phyloP scores from a whole-genome alignment of 1,140 invertebrate genomes.

The Brachionus paranguensis region DNA sequence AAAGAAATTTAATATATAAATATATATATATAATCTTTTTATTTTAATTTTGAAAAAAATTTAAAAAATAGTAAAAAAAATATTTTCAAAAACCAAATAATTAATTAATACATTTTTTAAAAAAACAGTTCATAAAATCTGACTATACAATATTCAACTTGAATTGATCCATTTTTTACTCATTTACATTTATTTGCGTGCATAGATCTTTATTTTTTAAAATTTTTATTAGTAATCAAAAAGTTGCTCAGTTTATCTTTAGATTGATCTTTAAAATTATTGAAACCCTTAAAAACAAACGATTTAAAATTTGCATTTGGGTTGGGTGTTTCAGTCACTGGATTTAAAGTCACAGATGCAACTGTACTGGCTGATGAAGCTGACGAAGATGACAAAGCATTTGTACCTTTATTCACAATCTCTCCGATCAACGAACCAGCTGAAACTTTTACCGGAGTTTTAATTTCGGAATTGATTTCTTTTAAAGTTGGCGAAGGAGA shows the following conservation, averaged over 20 bases:
- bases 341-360: background rate
- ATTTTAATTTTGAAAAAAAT: background rate
- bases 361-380: slow-evolving; percentile 13
- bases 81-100: background rate
- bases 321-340: background rate
- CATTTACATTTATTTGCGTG: background rate
- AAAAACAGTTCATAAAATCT: background rate
- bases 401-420: background rate
- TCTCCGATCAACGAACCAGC: background rate
- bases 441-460: background rate
- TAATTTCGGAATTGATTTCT: background rate
- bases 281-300: slow-evolving; percentile 32
- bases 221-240: slow-evolving; percentile 28
- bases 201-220: background rate
- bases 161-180: background rate
- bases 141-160: background rate
- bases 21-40: too few relatives aligned
- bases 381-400: background rate
- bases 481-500: background rate
- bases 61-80: background rate
- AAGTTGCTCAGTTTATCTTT: slow-evolving; percentile 33
- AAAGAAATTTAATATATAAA: too few relatives aligned
- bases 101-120: background rate
- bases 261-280: slow-evolving; percentile 19
- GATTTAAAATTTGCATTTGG: slow-evolving; percentile 2